Conservation (phyloP, 1,140 invertebrate species). For the Pararge aegeria region DNA sequence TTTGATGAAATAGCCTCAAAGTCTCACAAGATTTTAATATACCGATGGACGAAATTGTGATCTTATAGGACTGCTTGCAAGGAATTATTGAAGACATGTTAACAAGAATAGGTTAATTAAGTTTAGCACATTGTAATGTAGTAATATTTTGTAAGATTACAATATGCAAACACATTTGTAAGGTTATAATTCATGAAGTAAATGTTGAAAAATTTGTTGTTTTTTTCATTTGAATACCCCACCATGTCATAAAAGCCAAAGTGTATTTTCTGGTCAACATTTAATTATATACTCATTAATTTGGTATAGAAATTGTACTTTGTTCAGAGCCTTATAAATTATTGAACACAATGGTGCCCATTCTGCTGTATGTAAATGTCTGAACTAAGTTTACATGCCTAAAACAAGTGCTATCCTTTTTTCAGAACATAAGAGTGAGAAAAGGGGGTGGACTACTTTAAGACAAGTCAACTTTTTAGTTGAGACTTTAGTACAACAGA, state of each 20-base stretch:
- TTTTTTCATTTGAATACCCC: background rate
- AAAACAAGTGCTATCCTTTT: too few species aligned
- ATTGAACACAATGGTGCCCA: too few species aligned
- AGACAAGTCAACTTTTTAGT: too few species aligned
- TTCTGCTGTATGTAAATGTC: too few species aligned
- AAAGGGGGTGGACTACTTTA: too few species aligned
- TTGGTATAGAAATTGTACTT: too few species aligned
- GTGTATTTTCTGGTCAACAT: too few species aligned
- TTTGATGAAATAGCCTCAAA: conserved; percentile 7
- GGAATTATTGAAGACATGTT: conserved; percentile 64
- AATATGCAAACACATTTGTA: conserved; percentile 75
- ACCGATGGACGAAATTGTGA: conserved; percentile 29
- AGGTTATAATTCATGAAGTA: conserved; percentile 76
- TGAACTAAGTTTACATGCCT: too few species aligned
- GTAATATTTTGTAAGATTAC: conserved; percentile 75
- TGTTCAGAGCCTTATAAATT: too few species aligned
- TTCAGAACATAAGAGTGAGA: too few species aligned
- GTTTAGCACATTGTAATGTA: conserved; percentile 77
- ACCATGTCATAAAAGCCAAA: background rate
- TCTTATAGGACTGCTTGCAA: conserved; percentile 62
- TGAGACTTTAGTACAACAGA: too few species aligned
- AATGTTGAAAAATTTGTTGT: conserved; percentile 62
- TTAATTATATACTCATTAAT: too few species aligned
- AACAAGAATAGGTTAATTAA: conserved; percentile 66
- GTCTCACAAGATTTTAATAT: conserved; percentile 14